Base-by-base conservation (phyloP, 2,888 invertebrate genomes). In the Drosophila pegasa region DNA sequence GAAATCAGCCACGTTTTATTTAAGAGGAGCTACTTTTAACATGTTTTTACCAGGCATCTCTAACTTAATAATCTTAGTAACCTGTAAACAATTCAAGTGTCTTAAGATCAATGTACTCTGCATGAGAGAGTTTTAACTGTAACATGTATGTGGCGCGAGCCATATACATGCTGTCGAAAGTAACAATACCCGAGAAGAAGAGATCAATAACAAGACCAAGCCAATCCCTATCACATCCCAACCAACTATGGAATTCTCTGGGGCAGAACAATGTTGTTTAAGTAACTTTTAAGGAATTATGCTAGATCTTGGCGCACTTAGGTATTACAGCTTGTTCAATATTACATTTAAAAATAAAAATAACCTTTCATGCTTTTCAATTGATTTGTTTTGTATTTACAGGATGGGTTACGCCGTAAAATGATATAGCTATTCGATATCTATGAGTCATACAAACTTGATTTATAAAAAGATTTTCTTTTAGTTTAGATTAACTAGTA, bases 251-350 rank as follows among this genome's bases (percentile, higher is more conserved):
- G n/a, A 27, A n/a, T n/a, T 16, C 6, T 52, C 52, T 29, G 12
- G 37, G 38, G 9, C 38, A 20, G 20, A 40, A 40, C 29, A 41
- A 54, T 29, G 37, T 54, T 54, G 29, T 6, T 10, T 40, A 31
- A 41, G 20, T 41, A 16, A 25, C 2, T 8, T 9, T 22, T 33
- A 41, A 16, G 31, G 22, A 16, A n/a, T 37, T 6, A 37, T 51
- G 3, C 16, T n/a, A 37, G 35, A n/a, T 16, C 9, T 25, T 43
- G 25, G 22, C 14, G 14, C 1, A 16, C 9, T 27, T 45, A 29
- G 31, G 18, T 31, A 47, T 20, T 29, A 47, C 14, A 9, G n/a
- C 31, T 48, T 48, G 47, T 48, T 48, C 47, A 20, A 48, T 31
- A 45, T 29, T 45, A 22, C 14, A 29, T 29, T 12, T 41, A 20